A percentile compares a stretch with the other conserved stretches of the same genome.
Conservation (phyloP, 1,140 invertebrate genomes). For the Ceratosolen solmsi region DNA sequence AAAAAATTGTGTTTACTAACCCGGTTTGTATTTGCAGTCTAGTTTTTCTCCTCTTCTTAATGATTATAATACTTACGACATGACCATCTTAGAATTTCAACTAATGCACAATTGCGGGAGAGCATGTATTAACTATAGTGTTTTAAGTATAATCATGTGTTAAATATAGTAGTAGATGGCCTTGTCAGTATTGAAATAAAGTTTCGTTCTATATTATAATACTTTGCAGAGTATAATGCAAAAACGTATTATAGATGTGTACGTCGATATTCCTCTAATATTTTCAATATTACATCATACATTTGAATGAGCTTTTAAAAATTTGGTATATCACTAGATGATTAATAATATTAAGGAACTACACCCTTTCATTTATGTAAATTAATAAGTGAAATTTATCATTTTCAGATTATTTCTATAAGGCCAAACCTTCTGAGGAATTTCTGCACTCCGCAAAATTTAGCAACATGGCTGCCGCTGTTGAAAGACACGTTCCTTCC, state of each 20-base stretch:
- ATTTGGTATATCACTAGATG: not conserved
- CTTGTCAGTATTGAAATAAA: too few relatives aligned
- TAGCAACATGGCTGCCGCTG: conserved; percentile 71
- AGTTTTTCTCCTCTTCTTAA: not conserved
- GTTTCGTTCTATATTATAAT: too few relatives aligned
- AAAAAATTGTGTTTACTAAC: not conserved
- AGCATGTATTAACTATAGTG: too few relatives aligned
- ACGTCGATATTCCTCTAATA: not conserved
- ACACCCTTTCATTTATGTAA: not conserved
- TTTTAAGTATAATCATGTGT: too few relatives aligned
- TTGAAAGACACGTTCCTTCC: conserved; percentile 73
- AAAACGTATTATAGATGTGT: too few relatives aligned
- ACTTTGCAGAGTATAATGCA: too few relatives aligned
- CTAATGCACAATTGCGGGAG: too few relatives aligned
- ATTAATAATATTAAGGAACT: not conserved
- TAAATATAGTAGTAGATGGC: too few relatives aligned
- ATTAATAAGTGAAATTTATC: not conserved
- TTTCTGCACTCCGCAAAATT: conserved; percentile 65
- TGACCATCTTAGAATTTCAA: too few relatives aligned
- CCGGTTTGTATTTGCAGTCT: not conserved
- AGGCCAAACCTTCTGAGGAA: conserved; percentile 64
- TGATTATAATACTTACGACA: too few relatives aligned
- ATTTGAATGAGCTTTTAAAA: not conserved
- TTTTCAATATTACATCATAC: not conserved
- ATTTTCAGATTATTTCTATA: conserved; percentile 68